Evolutionary conservation across 2,888 invertebrate genomes (phyloP), one percentile per base, ranked within the genome.

Genomic region (Chrysolina haemoptera): DNA sequence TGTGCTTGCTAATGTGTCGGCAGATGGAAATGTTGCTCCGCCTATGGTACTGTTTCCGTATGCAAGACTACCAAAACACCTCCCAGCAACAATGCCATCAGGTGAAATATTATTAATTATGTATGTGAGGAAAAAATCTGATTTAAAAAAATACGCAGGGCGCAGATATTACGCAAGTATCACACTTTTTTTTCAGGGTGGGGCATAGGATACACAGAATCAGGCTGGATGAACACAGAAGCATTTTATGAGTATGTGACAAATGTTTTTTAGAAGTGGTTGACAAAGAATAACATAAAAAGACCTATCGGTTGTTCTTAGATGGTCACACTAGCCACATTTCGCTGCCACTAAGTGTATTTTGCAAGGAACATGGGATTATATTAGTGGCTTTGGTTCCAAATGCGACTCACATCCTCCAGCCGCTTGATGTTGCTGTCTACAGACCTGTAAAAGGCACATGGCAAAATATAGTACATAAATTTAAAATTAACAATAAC

Each of bases 211-310:
- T 14, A 53, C 18, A 27, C 68, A 12, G 68, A 88, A 12, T 84
- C 77, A 64, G 87, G 87, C 10, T 88, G 88, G 88, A 89, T 86
- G 87, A 88, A 85, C 10, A 77, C 82, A 1, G 85, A 85, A 77
- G 82, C 80, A 3, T 88, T 88, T 80, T 87, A 78, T 76, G 85
- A 88, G 77, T 87, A 83, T 74, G 81, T 87, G 11, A 80, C 83
- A 8, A 86, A 87, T 75, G 78, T 86, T 40, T 87, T 88, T 79
- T 74, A 83, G 74, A 84, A 68, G 12, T 71, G 71, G 67, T n/a
- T 71, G 12, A 1, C 8, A n/a, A 14, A 35, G 35, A 53, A 68
- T 71, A 46, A 12, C n/a, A 48, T 48, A 9, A 6, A 22, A 20
- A 16, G 43, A 16, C 71, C 70, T 20, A 16, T 64, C 11, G 18